These are phyloP conservation scores for pig (Sus scrofa) DNA, from an alignment of 2,113 vertebrate species.

Conservation along the genomic window DNA sequence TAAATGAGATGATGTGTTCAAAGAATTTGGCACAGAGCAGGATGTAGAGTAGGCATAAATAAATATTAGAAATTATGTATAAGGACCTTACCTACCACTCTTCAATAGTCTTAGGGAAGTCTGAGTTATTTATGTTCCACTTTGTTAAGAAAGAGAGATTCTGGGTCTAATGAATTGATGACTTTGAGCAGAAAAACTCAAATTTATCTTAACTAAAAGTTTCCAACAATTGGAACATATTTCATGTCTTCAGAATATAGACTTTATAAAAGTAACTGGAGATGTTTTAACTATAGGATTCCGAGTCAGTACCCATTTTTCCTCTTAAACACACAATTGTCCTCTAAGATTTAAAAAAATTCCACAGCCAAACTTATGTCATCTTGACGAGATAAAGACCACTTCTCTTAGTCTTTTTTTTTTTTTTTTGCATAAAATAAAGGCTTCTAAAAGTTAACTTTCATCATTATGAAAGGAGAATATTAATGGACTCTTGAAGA, in stretches of 20 bases:
- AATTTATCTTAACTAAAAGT: conserved; percentile 39
- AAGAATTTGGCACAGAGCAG: neutral
- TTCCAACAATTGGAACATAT: conserved; percentile 19
- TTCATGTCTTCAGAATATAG: neutral
- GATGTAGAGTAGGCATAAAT: neutral
- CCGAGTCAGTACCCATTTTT: neutral
- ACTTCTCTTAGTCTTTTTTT: neutral
- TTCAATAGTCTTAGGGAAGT: conserved; percentile 1
- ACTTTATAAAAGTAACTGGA: conserved; percentile 36
- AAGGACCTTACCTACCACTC: neutral
- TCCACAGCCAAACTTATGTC: neutral
- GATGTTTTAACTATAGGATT: neutral
- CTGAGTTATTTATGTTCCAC: neutral
- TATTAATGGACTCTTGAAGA: conserved; percentile 66
- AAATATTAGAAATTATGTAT: conserved; percentile 11
- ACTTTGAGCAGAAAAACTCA: conserved; percentile 44
- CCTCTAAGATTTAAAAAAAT: conserved; percentile 47
- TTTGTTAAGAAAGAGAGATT: neutral
- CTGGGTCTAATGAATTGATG: conserved; percentile 28
- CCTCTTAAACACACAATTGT: conserved; percentile 40
- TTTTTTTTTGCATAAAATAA: conserved; percentile 30
- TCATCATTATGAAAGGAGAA: conserved; percentile 52
- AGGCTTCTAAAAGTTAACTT: conserved; percentile 51
- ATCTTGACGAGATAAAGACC: conserved; percentile 23
- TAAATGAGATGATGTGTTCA: neutral